Conservation (phyloP, 2,113 vertebrate species). For the Cichladusa arquata region DNA sequence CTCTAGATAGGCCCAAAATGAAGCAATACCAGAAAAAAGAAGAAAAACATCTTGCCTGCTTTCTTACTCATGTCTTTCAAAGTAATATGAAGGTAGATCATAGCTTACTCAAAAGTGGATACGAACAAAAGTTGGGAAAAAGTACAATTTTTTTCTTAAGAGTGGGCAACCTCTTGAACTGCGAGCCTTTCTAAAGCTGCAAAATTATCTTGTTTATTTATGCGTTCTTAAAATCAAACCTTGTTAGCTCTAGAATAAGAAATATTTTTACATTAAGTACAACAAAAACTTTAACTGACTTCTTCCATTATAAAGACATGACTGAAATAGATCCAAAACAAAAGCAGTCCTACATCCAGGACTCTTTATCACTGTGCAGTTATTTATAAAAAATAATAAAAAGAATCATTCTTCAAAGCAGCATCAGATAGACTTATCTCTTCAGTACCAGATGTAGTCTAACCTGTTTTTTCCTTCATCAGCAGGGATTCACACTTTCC, state of each 20-base stretch:
- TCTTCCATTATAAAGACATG: neutral
- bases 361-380: neutral
- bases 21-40: neutral
- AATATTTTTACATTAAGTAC: neutral
- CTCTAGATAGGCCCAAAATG: neutral
- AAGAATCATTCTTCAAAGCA: neutral
- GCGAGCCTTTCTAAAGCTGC: neutral
- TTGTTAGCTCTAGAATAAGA: neutral
- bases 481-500: neutral
- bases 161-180: neutral
- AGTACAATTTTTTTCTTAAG: neutral
- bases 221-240: neutral
- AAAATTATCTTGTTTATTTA: neutral
- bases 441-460: neutral
- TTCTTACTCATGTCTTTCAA: neutral
- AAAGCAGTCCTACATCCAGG: neutral
- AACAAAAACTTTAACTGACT: neutral
- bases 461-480: neutral
- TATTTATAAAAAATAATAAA: neutral
- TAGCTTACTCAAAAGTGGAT: neutral
- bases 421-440: neutral
- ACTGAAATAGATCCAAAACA: neutral
- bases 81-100: neutral
- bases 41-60: neutral
- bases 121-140: neutral